Evolutionary conservation across 2,888 invertebrate species (phyloP).

Genomic region (Tetragnatha montana): DNA sequence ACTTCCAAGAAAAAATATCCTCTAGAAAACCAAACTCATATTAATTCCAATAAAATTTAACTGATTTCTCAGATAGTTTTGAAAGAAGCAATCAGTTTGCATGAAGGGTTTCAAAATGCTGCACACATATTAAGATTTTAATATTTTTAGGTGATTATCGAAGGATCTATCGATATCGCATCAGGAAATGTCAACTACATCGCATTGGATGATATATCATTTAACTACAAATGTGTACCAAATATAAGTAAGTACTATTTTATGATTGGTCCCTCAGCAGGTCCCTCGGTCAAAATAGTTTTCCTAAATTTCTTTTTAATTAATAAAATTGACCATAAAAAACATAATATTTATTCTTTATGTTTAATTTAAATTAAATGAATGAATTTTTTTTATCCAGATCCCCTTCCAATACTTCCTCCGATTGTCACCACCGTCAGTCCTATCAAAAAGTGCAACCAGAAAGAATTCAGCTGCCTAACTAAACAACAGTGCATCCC

Average conservation of each 20-base stretch:
- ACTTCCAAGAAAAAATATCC: too few species aligned
- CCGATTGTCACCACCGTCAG: constrained; percentile 5
- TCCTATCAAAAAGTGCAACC: neutral
- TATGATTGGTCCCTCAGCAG: too few species aligned
- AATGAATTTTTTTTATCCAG: constrained; percentile 17
- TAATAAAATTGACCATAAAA: neutral
- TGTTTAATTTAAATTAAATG: neutral
- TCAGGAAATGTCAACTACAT: constrained; percentile 64
- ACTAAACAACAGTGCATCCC: constrained; percentile 36
- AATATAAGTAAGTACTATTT: constrained; percentile 61
- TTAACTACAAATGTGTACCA: constrained; percentile 63
- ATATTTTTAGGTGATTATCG: constrained; percentile 59
- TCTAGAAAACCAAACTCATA: neutral
- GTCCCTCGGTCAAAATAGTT: too few species aligned
- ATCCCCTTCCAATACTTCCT: constrained; percentile 46
- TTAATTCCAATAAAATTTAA: neutral
- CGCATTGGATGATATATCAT: constrained; percentile 71
- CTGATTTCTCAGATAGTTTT: neutral
- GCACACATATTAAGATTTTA: neutral
- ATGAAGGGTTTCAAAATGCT: neutral
- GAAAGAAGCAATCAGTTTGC: neutral
- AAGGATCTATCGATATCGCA: constrained; percentile 26
- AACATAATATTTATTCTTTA: neutral
- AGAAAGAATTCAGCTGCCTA: constrained; percentile 24
- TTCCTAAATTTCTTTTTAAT: neutral